Evolutionary conservation across 1,140 invertebrate species (phyloP), one percentile per base, ranked within the genome.

Genomic region (Rhagoletis pomonella): DNA sequence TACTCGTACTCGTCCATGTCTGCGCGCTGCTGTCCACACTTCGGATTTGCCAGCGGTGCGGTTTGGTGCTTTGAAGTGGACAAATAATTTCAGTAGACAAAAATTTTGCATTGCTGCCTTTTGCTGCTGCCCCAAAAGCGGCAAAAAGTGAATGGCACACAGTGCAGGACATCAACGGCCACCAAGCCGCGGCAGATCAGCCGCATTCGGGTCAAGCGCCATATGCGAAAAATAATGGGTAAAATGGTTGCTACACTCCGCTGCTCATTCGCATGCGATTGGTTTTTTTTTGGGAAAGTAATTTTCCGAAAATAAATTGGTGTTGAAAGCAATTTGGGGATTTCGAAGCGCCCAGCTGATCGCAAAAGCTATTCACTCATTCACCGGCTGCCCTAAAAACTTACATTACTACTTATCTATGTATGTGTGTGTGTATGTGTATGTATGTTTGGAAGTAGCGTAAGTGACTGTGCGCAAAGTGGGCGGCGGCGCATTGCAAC

Each of bases 291-390:
- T 29, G 73, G 10, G 73, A 81, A 81, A 81, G 73, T 81, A 81
- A 81, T 81, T 81, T 81, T 81, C 73, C 44, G 42, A 55, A 81
- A 81, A 81, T 81, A 81, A 81, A 81, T 81, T 81, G 73, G 73
- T 55, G 73, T 55, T 81, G 73, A 81, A 81, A 81, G 73, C 47
- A 81, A 81, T 81, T 81, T 81, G 17, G 55, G 55, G 73, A 81
- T 81, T 73, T 81, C 2, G 5, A 9, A 17, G 47, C 73, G 73
- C 73, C n/a, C 73, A 81, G 73, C 73, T 58, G 73, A 81, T 50
- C 47, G 47, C 47, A 17, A 81, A 55, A 19, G 17, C 73, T 19
- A 19, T 14, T 69, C 67, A 69, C 42, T 69, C 67, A 42, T 44
- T 14, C 42, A 50, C 47, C 9, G 7, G 17, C 1, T 58, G 47